phyloP scores from a whole-genome alignment of 2,888 invertebrate species.

The Gortyna flavago region DNA sequence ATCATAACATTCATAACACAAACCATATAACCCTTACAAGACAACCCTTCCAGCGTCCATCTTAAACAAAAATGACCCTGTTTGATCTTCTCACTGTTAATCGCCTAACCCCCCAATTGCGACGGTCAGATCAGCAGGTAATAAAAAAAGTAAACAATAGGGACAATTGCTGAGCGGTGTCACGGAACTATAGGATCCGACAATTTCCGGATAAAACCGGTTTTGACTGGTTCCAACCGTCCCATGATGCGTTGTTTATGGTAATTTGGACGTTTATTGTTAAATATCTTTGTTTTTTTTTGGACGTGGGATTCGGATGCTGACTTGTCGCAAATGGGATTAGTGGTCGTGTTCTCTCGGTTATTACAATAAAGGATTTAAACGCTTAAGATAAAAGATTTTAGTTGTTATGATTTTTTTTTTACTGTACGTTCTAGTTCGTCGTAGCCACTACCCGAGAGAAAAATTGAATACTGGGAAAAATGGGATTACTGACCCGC shows the following conservation, averaged over 20 bases:
- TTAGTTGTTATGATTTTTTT: constrained; percentile 21
- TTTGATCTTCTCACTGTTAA: constrained; percentile 77
- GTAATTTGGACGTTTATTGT: constrained; percentile 88
- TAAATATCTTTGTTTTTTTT: constrained; percentile 73
- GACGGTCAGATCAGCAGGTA: constrained; percentile 77
- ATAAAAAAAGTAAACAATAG: constrained; percentile 82
- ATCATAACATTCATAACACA: constrained; percentile 65
- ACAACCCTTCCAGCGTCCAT: constrained; percentile 74
- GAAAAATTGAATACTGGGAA: too few species aligned
- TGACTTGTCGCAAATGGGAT: constrained; percentile 77
- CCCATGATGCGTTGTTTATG: constrained; percentile 88
- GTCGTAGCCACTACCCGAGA: background rate
- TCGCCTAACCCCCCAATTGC: constrained; percentile 77
- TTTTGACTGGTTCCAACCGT: constrained; percentile 76
- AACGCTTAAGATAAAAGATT: constrained; percentile 60
- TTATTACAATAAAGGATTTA: constrained; percentile 62
- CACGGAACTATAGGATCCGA: constrained; percentile 81
- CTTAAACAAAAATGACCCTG: constrained; percentile 74
- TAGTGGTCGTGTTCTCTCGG: constrained; percentile 78
- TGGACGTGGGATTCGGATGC: constrained; percentile 81
- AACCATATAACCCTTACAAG: constrained; percentile 67
- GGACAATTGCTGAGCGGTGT: constrained; percentile 84
- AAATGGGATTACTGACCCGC: too few species aligned
- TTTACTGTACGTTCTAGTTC: background rate
- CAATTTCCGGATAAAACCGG: constrained; percentile 85